Evolutionary conservation across 2,888 invertebrate species (phyloP), one percentile per base, ranked within the genome.

Genomic region (Cosmia pyralina): DNA sequence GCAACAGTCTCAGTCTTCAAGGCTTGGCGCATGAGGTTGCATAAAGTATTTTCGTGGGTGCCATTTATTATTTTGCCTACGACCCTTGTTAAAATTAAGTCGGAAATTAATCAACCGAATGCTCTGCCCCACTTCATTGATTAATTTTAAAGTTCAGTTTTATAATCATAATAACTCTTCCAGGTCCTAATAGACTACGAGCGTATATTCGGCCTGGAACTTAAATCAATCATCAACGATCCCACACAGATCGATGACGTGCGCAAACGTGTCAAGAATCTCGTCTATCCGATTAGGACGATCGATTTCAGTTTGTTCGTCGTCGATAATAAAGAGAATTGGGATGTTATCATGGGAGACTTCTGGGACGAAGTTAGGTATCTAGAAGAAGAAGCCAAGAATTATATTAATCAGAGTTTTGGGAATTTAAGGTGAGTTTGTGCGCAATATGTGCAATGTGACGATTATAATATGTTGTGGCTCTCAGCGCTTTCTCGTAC

Each of bases 221-320:
- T 99, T 4, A 98, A 98, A 89, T 97, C 98, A 0, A 98, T 99
- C 50, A 98, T 99, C 52, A 98, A 97, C 78, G 98, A 99, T 90
- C 98, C 98, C 0, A 97, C 98, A 15, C 97, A 98, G 88, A 98
- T 99, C 64, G 98, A 99, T 88, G 97, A 97, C 79, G 98, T 99
- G 7, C 96, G 98, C 28, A 97, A 98, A 81, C 97, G 98, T 75
- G 98, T 99, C 1, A 98, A 97, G 86, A 97, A 97, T 69, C 95
- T 99, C 41, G 97, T 98, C 0, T 96, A 97, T 65, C 98, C 98
- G 2, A 97, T 98, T 41, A 96, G 97, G 53, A 97, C 97, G 81
- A 97, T 98, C 0, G 98, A 98, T 89, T 99, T 98, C 91, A 98
- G 99, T 89, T 97, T 98, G 17, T 99, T 98, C 90, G 96, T 97